A percentile compares a stretch with the other conserved stretches of the same genome.
Conservation (phyloP, 2,113 vertebrate species). For the Nannospalax galili region DNA sequence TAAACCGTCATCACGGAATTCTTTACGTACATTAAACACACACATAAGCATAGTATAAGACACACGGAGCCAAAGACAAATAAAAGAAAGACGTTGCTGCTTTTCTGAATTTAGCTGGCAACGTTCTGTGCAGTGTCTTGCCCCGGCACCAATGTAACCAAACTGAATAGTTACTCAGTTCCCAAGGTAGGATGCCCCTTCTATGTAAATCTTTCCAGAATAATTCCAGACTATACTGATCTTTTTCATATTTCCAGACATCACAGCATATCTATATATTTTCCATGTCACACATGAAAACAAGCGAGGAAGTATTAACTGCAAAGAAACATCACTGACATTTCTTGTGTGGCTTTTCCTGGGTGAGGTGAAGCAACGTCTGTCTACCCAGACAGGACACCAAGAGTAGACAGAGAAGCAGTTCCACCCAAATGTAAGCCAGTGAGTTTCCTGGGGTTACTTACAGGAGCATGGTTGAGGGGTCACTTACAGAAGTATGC, state of each 20-base stretch:
- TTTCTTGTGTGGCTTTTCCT: background rate
- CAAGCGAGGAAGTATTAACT: too few species aligned
- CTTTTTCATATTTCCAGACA: background rate
- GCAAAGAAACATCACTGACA: background rate
- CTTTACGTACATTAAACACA: background rate
- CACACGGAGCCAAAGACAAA: background rate
- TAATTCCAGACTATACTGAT: background rate
- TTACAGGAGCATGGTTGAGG: too few species aligned
- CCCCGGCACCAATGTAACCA: background rate
- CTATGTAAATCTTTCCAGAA: background rate
- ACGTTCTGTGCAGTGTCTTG: too few species aligned
- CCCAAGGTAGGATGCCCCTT: background rate
- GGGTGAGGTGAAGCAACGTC: background rate
- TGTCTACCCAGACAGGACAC: background rate
- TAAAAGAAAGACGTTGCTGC: background rate
- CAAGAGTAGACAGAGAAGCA: background rate
- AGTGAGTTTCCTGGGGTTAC: too few species aligned
- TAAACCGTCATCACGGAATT: background rate
- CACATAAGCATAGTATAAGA: background rate
- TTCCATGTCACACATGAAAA: background rate
- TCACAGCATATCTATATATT: background rate
- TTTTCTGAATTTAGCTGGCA: background rate
- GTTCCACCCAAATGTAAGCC: background rate
- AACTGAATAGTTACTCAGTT: background rate
- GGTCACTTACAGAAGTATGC: background rate